phyloP scores from a whole-genome alignment of 2,888 invertebrate species.

The Toxonevra muliebris region DNA sequence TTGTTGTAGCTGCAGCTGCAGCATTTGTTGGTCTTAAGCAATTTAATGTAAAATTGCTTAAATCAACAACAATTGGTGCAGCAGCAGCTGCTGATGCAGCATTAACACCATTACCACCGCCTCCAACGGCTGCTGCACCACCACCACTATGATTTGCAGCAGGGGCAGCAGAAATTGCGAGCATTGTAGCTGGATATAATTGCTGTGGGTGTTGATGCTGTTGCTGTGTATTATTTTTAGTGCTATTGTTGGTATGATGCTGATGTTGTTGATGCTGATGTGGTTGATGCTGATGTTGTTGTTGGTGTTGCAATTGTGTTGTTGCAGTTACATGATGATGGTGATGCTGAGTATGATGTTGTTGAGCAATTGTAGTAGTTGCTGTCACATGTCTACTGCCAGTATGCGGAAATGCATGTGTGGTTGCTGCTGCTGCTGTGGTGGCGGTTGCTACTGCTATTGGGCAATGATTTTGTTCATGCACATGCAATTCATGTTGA shows the following conservation, averaged over 20 bases:
- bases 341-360: slow-evolving; percentile 27
- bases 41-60: slow-evolving; percentile 54
- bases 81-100: slow-evolving; percentile 48
- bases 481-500: slow-evolving; percentile 35
- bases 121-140: slow-evolving; percentile 21
- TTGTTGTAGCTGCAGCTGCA: slow-evolving; percentile 1
- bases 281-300: slow-evolving; percentile 37
- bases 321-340: slow-evolving; percentile 11
- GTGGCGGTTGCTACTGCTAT: slow-evolving; percentile 18
- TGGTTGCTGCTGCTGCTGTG: slow-evolving; percentile 29
- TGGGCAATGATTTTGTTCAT: neutral
- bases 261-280: slow-evolving; percentile 35
- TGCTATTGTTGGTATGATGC: slow-evolving; percentile 25
- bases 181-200: slow-evolving; percentile 37
- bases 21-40: slow-evolving; percentile 39
- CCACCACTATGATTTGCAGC: slow-evolving; percentile 40
- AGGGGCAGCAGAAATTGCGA: slow-evolving; percentile 37
- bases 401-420: slow-evolving; percentile 17
- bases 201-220: slow-evolving; percentile 40
- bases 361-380: slow-evolving; percentile 18
- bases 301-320: slow-evolving; percentile 35
- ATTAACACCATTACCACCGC: slow-evolving; percentile 39
- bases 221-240: slow-evolving; percentile 15
- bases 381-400: slow-evolving; percentile 14
- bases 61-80: slow-evolving; percentile 55